phyloP scores from a whole-genome alignment of 1,140 invertebrate genomes.

The Solenopsis invicta region DNA sequence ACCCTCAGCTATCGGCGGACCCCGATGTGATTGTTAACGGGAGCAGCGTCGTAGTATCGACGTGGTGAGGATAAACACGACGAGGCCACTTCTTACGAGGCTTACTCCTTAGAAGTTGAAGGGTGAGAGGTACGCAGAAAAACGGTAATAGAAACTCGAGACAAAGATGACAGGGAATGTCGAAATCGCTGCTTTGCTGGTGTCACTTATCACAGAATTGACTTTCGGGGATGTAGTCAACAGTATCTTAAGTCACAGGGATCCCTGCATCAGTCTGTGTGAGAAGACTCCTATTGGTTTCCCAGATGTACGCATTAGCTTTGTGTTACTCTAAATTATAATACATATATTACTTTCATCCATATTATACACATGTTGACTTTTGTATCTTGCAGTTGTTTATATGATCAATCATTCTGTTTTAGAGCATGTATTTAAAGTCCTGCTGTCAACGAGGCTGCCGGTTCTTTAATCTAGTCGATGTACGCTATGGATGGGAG shows the following conservation, averaged over 20 bases:
- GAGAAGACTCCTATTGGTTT: conserved; percentile 76
- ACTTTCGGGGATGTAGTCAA: conserved; percentile 75
- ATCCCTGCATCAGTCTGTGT: conserved; percentile 81
- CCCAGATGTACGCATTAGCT: conserved; percentile 67
- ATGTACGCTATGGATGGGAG: conserved; percentile 75
- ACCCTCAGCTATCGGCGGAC: background rate
- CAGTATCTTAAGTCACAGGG: conserved; percentile 75
- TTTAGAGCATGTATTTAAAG: conserved; percentile 80
- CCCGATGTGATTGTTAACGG: background rate
- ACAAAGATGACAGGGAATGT: conserved; percentile 62
- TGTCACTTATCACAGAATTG: conserved; percentile 61
- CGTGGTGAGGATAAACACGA: background rate
- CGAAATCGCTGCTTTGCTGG: conserved; percentile 56
- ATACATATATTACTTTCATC: too few relatives aligned
- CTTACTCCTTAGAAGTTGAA: too few relatives aligned
- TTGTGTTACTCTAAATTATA: background rate
- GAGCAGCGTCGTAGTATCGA: background rate
- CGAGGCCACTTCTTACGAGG: too few relatives aligned
- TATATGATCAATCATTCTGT: conserved; percentile 31
- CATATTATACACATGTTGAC: background rate
- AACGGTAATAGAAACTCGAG: background rate
- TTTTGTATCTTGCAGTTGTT: conserved; percentile 11
- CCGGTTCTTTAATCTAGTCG: conserved; percentile 84
- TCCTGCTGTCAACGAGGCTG: conserved; percentile 85
- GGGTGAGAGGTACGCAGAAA: background rate